Conservation (phyloP, 2,888 invertebrate genomes). For the Cosmia trapezina region DNA sequence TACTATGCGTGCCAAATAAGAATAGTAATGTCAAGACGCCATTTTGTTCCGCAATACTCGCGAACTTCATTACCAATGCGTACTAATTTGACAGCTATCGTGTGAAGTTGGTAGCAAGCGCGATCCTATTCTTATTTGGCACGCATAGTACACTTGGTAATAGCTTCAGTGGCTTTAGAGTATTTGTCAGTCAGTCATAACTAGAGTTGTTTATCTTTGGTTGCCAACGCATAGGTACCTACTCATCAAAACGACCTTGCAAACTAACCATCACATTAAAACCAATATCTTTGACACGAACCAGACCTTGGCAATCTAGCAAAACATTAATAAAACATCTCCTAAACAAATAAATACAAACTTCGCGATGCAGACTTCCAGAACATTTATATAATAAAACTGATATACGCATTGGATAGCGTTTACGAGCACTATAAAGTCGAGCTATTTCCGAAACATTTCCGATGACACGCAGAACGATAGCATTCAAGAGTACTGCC, state of each 20-base stretch:
- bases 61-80: no score
- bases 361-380: slow-evolving; percentile 9
- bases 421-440: slow-evolving; percentile 48
- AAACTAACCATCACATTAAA: neutral
- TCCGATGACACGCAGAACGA: slow-evolving; percentile 1
- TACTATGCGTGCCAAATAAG: no score
- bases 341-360: slow-evolving; percentile 6
- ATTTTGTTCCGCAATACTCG: no score
- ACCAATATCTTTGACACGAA: neutral
- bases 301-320: slow-evolving; percentile 6
- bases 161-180: no score
- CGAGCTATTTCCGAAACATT: slow-evolving; percentile 37
- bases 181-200: no score
- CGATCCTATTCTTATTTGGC: no score
- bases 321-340: neutral
- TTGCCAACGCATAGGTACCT: neutral
- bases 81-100: no score
- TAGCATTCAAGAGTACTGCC: slow-evolving; percentile 26
- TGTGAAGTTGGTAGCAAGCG: no score
- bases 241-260: neutral
- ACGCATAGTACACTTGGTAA: no score
- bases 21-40: no score
- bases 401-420: slow-evolving; percentile 39
- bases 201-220: no score
- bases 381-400: slow-evolving; percentile 43